phyloP scores from a whole-genome alignment of 64 coral and sea anemone genomes.

The Dendronephthya gigantea region DNA sequence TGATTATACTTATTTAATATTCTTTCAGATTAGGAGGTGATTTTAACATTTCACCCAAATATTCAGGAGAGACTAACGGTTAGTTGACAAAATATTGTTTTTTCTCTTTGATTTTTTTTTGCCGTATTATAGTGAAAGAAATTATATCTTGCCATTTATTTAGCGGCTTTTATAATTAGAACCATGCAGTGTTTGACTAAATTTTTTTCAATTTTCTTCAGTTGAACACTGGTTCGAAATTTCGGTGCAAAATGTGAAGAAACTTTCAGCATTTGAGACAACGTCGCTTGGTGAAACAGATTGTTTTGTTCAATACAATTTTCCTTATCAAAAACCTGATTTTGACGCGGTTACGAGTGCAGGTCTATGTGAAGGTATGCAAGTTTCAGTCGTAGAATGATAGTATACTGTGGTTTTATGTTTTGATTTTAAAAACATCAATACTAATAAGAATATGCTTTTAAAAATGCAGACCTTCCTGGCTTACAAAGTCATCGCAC shows the following conservation, averaged over 20 bases:
- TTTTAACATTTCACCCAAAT: not conserved
- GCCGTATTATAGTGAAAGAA: no score
- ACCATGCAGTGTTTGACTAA: no score
- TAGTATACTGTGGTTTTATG: no score
- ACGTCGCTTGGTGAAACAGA: conserved; percentile 89
- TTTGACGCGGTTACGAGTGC: conserved; percentile 20
- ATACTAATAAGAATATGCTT: not conserved
- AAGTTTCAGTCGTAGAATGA: not conserved
- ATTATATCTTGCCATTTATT: no score
- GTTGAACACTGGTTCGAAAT: conserved; percentile 95
- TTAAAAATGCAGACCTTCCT: conserved; percentile 33
- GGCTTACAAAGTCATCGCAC: conserved; percentile 64
- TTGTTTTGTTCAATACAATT: conserved; percentile 95
- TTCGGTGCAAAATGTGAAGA: conserved; percentile 65
- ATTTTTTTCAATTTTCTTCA: not conserved
- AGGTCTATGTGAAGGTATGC: not conserved
- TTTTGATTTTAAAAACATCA: not conserved
- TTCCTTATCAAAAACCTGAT: conserved; percentile 57
- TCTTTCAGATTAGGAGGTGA: not conserved
- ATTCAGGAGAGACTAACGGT: not conserved
- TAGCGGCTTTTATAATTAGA: no score
- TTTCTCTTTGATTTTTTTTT: not conserved
- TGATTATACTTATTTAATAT: not conserved
- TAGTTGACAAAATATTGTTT: not conserved
- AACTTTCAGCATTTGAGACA: conserved; percentile 68